Base-by-base conservation (phyloP, 2,113 vertebrate genomes). In the Phoenicopterus ruber region DNA sequence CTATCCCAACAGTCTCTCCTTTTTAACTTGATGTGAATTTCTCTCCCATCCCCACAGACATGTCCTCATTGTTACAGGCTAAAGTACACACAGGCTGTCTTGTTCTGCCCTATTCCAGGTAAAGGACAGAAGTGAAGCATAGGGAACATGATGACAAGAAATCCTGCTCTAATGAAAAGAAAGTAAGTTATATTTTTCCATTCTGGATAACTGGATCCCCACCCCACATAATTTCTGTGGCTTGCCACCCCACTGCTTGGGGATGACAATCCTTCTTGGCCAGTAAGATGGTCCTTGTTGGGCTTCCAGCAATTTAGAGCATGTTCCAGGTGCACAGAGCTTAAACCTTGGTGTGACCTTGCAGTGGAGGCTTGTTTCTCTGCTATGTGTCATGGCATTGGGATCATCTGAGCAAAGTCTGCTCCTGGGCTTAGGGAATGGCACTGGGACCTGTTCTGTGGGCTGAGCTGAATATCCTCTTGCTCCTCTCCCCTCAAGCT, bases 51-150 rank as follows among this genome's bases (percentile, higher is more conserved):
- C 12, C 2, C 49, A 84, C 79, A 94, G 58, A 91, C 91, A 62
- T 7, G 36, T 42, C 62, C 61, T 36, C 69, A 63, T 96, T 94
- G 74, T 94, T 96, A 49, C 6, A 52, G 25, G 40, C 19, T 74
- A 55, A 87, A 77, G 40, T 42, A 32, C 7, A 70, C 25, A 52
- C 19, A 82, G 47, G 42, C 79, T 86, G 52, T 86, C 74, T 34
- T 1, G 0, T 78, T 86, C 46, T 87, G 36, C 54, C 28, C 9
- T 74, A 52, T 85, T 82, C 44, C 79, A 90, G 67, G 42, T 74
- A 38, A 92, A 71, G 61, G 47, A 96, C 84, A 88, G 86, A 96
- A 92, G 32, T 14, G 50, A 95, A 96, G 88, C 59, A 61, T 24
- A 71, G 22, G 74, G 58, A 88, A 92, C 55, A 70, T 71, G 58